Evolutionary conservation across 1,140 invertebrate species (phyloP).

Genomic region (Tetramorium alpestre): DNA sequence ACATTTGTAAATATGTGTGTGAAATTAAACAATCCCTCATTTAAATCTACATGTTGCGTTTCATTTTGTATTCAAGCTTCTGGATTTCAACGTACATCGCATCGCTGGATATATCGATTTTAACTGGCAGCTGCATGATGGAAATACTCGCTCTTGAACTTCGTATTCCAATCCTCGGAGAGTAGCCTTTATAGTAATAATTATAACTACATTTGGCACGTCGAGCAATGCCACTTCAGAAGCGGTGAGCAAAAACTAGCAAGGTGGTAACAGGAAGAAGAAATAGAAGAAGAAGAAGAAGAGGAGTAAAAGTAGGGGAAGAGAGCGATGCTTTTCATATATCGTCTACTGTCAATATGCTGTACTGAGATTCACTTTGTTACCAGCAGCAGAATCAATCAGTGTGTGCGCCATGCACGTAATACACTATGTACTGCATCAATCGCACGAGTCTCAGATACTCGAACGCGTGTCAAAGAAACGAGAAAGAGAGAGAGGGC

Average conservation of each 20-base stretch:
- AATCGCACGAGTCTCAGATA: constrained; percentile 39
- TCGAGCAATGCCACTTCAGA: constrained; percentile 71
- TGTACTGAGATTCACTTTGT: constrained; percentile 38
- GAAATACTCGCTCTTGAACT: constrained; percentile 41
- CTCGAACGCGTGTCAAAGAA: constrained; percentile 44
- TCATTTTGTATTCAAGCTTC: not conserved
- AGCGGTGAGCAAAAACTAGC: constrained; percentile 65
- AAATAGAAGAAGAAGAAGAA: not conserved
- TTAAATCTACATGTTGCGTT: not conserved
- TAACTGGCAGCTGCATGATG: not conserved
- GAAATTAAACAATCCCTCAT: constrained; percentile 9
- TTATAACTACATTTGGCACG: constrained; percentile 58
- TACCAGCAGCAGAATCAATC: constrained; percentile 44
- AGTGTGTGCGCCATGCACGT: constrained; percentile 60
- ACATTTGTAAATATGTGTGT: not conserved
- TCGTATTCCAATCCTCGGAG: constrained; percentile 12
- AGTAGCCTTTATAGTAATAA: constrained; percentile 28
- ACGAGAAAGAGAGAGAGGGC: constrained; percentile 17
- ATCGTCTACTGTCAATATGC: constrained; percentile 56
- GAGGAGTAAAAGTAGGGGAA: not conserved
- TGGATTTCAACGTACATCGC: not conserved
- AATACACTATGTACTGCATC: constrained; percentile 50
- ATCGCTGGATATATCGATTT: constrained; percentile 17
- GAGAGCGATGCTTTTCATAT: constrained; percentile 52
- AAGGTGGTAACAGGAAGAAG: constrained; percentile 37